Conservation (phyloP, 2,888 invertebrate genomes). For the Zaprionus lineosus region DNA sequence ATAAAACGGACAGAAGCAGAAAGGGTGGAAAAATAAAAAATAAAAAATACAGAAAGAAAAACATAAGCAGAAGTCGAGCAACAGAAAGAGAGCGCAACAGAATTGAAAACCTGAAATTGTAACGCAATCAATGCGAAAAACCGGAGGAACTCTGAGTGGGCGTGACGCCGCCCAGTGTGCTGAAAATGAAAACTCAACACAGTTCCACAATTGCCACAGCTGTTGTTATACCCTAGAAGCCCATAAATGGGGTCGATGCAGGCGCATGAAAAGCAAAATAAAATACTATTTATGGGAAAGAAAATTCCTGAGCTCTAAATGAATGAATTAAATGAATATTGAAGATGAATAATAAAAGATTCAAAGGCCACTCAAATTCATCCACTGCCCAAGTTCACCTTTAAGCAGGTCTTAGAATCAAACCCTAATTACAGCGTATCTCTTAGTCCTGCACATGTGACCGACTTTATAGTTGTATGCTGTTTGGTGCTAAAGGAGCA, state of each 20-base stretch:
- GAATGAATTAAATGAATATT: too few species aligned
- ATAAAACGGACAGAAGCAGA: too few species aligned
- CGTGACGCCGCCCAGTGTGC: slow-evolving; percentile 59
- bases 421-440: too few species aligned
- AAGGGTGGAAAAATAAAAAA: too few species aligned
- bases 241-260: not conserved
- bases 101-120: slow-evolving; percentile 74
- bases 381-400: too few species aligned
- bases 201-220: slow-evolving; percentile 42
- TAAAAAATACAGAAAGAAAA: slow-evolving; percentile 16
- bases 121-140: slow-evolving; percentile 78
- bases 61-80: slow-evolving; percentile 60
- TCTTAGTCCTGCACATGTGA: not conserved
- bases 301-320: too few species aligned
- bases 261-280: not conserved
- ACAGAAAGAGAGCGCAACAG: slow-evolving; percentile 29
- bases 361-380: too few species aligned
- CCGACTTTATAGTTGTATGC: slow-evolving; percentile 11
- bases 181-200: slow-evolving; percentile 77
- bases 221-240: slow-evolving; percentile 26
- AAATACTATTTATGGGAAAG: not conserved
- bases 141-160: slow-evolving; percentile 39
- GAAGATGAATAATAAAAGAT: too few species aligned
- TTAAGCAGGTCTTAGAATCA: too few species aligned
- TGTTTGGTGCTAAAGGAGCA: not conserved